phyloP scores from a whole-genome alignment of 35 echinoderm and acorn worm genomes.

The Apostichopus japonicus region DNA sequence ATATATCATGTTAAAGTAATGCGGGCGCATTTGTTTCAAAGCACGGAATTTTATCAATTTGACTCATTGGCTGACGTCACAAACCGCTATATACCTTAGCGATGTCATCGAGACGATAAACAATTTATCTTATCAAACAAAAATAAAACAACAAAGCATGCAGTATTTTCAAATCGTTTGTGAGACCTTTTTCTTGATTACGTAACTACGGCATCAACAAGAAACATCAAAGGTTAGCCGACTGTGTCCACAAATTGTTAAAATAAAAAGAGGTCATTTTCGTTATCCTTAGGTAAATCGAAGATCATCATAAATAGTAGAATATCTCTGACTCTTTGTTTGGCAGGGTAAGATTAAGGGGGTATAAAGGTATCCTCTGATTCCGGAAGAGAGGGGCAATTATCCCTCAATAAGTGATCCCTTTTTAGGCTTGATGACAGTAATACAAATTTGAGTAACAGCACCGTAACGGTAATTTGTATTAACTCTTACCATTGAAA shows the following conservation, averaged over 20 bases:
- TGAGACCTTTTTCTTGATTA: constrained; percentile 1
- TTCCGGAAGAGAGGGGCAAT: background rate
- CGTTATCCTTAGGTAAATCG: constrained; percentile 12
- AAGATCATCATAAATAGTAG: background rate
- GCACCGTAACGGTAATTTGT: too few relatives aligned
- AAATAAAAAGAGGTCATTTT: background rate
- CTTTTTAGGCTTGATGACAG: too few relatives aligned
- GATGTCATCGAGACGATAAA: constrained; percentile 16
- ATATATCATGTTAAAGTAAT: too few relatives aligned
- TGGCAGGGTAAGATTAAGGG: background rate
- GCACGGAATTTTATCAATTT: background rate
- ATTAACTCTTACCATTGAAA: too few relatives aligned
- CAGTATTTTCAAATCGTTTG: background rate
- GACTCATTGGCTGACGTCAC: background rate
- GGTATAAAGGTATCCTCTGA: background rate
- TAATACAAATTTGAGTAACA: too few relatives aligned
- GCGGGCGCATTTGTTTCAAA: too few relatives aligned
- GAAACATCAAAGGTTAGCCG: constrained; percentile 7
- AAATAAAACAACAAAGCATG: constrained; percentile 1
- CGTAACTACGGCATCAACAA: background rate
- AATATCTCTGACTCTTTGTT: background rate
- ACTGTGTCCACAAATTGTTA: background rate
- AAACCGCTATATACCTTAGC: background rate
- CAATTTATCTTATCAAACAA: constrained; percentile 13
- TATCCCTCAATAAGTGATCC: background rate